A percentile compares a stretch with the other conserved stretches of the same genome.
phyloP scores from a whole-genome alignment of 2,888 invertebrate genomes.

The Sminthurinus aureus region DNA sequence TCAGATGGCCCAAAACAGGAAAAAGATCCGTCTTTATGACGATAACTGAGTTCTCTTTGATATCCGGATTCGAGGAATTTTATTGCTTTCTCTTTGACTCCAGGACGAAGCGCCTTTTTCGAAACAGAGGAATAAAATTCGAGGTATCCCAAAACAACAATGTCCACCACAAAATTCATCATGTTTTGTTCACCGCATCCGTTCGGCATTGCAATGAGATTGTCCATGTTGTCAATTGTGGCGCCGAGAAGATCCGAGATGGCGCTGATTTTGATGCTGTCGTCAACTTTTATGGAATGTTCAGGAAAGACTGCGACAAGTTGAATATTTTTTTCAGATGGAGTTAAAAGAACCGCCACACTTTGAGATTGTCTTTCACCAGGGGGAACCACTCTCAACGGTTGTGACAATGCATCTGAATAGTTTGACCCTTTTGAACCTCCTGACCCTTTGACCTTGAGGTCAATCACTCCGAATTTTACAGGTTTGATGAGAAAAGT shows the following conservation, averaged over 20 bases:
- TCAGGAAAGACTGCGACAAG: neutral
- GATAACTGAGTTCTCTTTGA: slow-evolving; percentile 89
- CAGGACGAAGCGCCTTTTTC: too few species aligned
- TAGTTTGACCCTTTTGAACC: too few species aligned
- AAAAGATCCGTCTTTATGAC: slow-evolving; percentile 87
- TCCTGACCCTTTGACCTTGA: too few species aligned
- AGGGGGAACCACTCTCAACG: slow-evolving; percentile 15
- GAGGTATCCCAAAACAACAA: slow-evolving; percentile 39
- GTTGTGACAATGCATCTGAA: neutral
- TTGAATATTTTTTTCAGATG: neutral
- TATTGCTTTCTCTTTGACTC: slow-evolving; percentile 71
- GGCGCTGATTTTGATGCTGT: slow-evolving; percentile 1
- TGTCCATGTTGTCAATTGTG: slow-evolving; percentile 77
- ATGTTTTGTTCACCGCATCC: neutral
- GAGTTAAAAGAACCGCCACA: neutral
- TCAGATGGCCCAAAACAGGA: slow-evolving; percentile 80
- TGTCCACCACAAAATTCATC: neutral
- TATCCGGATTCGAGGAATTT: slow-evolving; percentile 83
- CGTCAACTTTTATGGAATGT: neutral
- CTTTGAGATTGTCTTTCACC: neutral
- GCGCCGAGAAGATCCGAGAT: slow-evolving; percentile 79
- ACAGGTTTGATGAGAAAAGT: too few species aligned
- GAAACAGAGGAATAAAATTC: slow-evolving; percentile 3
- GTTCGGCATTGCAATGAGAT: slow-evolving; percentile 57
- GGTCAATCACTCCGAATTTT: too few species aligned